Percentiles rank a stretch among this genome's conserved stretches.
These are phyloP conservation scores for Phenganax marumi DNA, from an alignment of 92 coral and sea anemone genomes.

Conservation along the genomic window DNA sequence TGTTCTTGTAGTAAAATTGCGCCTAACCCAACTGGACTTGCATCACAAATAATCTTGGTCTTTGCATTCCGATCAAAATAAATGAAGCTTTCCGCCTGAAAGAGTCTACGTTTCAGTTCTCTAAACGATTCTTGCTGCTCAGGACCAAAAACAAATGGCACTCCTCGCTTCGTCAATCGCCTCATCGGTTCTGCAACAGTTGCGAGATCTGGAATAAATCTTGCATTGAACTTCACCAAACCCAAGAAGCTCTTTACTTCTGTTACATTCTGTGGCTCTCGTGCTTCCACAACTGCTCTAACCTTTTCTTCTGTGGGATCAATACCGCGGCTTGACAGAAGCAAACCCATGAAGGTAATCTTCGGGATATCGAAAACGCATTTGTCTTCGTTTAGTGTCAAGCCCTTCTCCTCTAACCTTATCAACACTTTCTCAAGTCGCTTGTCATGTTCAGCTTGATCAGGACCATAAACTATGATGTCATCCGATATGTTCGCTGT, in stretches of 20 bases:
- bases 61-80: constrained; percentile 43
- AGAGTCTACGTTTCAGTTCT: constrained; percentile 39
- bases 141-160: constrained; percentile 28
- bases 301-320: constrained; percentile 62
- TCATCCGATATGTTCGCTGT: constrained; percentile 57
- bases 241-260: constrained; percentile 57
- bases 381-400: constrained; percentile 56
- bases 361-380: constrained; percentile 51
- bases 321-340: constrained; percentile 47
- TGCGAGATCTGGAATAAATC: constrained; percentile 48
- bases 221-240: constrained; percentile 46
- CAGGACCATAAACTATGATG: constrained; percentile 49
- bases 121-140: constrained; percentile 46
- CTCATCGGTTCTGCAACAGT: constrained; percentile 56
- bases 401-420: constrained; percentile 36
- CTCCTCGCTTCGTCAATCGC: constrained; percentile 29
- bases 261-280: constrained; percentile 45
- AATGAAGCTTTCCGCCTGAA: constrained; percentile 37
- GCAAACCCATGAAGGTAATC: constrained; percentile 51
- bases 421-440: constrained; percentile 36
- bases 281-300: constrained; percentile 47
- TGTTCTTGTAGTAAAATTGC: constrained; percentile 46
- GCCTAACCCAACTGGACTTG: constrained; percentile 63
- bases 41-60: constrained; percentile 52
- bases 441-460: constrained; percentile 45